Conservation (phyloP, 2,888 invertebrate genomes). For the Apamea monoglypha region DNA sequence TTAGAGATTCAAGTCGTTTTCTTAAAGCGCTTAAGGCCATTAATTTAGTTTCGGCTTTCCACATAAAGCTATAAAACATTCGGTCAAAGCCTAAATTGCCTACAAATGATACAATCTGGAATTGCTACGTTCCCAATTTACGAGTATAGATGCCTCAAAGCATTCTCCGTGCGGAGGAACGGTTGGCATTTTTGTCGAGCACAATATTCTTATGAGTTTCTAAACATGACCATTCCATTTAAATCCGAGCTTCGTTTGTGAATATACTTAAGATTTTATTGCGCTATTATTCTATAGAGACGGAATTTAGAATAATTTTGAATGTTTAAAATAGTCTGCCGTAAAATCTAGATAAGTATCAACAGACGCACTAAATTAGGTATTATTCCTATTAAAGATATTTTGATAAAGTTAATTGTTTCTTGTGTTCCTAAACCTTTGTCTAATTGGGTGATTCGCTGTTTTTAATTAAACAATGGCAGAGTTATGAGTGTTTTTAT, state of each 20-base stretch:
- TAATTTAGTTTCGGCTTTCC: conserved; percentile 63
- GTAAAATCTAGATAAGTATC: conserved; percentile 71
- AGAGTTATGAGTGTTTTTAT: conserved; percentile 17
- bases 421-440: conserved; percentile 51
- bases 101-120: conserved; percentile 84
- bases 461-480: conserved; percentile 50
- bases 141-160: conserved; percentile 81
- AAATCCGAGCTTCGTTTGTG: conserved; percentile 77
- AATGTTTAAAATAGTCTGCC: conserved; percentile 71
- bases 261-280: conserved; percentile 84
- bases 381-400: conserved; percentile 56
- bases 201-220: conserved; percentile 85
- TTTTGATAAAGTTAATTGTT: conserved; percentile 63
- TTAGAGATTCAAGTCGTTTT: conserved; percentile 37
- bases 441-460: conserved; percentile 39
- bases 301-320: conserved; percentile 70
- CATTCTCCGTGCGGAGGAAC: conserved; percentile 80
- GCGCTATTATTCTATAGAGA: conserved; percentile 81
- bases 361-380: conserved; percentile 63
- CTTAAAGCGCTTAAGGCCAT: conserved; percentile 40
- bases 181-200: conserved; percentile 83
- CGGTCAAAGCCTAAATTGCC: conserved; percentile 79
- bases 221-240: conserved; percentile 87
- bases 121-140: conserved; percentile 83
- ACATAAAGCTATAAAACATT: conserved; percentile 76